Conservation (phyloP, 2,888 invertebrate genomes). For the Creontiades dilutus region DNA sequence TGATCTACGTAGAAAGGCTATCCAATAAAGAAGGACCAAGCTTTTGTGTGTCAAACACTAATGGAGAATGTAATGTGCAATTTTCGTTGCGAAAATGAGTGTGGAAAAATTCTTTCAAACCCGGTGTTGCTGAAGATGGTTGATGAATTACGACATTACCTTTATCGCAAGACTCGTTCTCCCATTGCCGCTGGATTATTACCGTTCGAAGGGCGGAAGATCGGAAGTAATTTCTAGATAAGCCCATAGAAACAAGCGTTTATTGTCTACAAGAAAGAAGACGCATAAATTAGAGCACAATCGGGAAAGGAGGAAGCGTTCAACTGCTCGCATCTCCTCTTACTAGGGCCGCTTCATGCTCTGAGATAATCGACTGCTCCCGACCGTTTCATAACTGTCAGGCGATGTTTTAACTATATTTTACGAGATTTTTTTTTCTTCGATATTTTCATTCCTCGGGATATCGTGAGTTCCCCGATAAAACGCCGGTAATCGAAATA, state of each 20-base stretch:
- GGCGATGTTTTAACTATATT: background rate
- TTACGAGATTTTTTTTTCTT: constrained; percentile 22
- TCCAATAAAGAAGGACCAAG: no score
- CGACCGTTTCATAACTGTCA: constrained; percentile 19
- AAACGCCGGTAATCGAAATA: background rate
- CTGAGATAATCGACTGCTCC: constrained; percentile 22
- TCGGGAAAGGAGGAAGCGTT: constrained; percentile 60
- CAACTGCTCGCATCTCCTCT: constrained; percentile 25
- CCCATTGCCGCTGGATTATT: background rate
- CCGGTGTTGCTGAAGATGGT: background rate
- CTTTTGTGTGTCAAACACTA: no score
- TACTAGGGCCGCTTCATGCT: constrained; percentile 1
- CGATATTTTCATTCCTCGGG: background rate
- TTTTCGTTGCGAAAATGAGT: no score
- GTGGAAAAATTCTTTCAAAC: no score
- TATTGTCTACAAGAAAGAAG: constrained; percentile 48
- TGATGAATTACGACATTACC: background rate
- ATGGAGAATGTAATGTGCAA: no score
- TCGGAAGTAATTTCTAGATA: background rate
- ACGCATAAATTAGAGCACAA: constrained; percentile 65
- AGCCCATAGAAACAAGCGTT: constrained; percentile 9
- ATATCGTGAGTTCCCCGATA: background rate
- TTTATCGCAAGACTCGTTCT: background rate
- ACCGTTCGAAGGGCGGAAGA: constrained; percentile 29
- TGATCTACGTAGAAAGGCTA: no score